Percentiles rank a stretch among this genome's conserved stretches.
These are phyloP conservation scores for Neocrepidodera transversa DNA, from an alignment of 2,888 invertebrate species.

Conservation along the genomic window DNA sequence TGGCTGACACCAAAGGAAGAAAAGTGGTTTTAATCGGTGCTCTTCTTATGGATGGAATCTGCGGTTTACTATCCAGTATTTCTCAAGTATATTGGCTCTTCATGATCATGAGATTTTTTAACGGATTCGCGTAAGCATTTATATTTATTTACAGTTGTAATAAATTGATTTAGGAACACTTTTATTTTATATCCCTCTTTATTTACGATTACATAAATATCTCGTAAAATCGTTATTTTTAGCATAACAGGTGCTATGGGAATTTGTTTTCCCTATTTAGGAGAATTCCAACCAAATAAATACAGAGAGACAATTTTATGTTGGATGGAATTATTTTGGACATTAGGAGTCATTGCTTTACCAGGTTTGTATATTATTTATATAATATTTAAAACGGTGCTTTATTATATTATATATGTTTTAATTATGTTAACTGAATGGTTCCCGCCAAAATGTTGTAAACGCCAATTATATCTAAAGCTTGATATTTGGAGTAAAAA, in stretches of 20 bases:
- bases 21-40: constrained; percentile 76
- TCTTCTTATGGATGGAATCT: constrained; percentile 74
- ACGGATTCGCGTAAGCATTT: constrained; percentile 80
- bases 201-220: no score
- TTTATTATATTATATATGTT: no score
- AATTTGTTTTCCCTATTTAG: constrained; percentile 81
- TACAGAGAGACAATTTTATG: constrained; percentile 81
- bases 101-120: constrained; percentile 75
- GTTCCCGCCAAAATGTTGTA: no score
- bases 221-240: background rate
- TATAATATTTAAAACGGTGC: no score
- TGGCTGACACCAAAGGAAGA: constrained; percentile 84
- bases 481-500: no score
- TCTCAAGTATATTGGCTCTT: constrained; percentile 77
- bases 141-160: no score
- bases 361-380: constrained; percentile 69
- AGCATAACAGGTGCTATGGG: constrained; percentile 85
- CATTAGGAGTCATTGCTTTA: constrained; percentile 75
- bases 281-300: constrained; percentile 82
- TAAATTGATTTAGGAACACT: no score
- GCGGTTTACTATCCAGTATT: constrained; percentile 76
- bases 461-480: no score
- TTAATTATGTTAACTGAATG: no score
- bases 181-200: no score
- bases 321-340: constrained; percentile 90